Evolutionary conservation across 2,113 vertebrate genomes (phyloP), one percentile per base, ranked within the genome.

Genomic region (Tinamus guttatus): DNA sequence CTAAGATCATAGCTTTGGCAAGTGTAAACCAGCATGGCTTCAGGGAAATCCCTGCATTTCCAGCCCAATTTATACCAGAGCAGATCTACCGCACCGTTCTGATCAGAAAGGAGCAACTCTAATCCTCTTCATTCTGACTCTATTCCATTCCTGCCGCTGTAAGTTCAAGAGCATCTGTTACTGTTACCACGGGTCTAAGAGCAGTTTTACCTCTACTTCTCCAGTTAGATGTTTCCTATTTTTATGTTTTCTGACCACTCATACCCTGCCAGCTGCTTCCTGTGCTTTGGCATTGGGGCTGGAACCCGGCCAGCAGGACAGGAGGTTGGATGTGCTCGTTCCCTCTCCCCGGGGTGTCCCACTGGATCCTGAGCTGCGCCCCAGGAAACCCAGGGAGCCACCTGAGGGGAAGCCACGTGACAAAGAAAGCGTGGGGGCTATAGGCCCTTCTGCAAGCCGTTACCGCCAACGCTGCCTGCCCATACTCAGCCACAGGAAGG

Each of bases 401-500:
- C 38, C 27, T 64, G 34, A 83, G 30, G 11, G 0, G 0, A 74
- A 94, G 89, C 47, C 62, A 87, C 92, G 63, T 30, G 40, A 47
- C n/a, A 56, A 27, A 28, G 52, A 34, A n/a, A 13, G 40, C 21
- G 85, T 74, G 59, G 41, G 40, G 67, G 71, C 36, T 91, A 73
- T 16, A 77, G 30, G 82, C 79, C 25, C 25, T 30, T 34, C n/a
- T 93, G 87, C 71, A 89, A 95, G 85, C 36, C 5, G 64, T 91
- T 90, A 81, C 67, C 60, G 75, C 47, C 85, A 88, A 95, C 94
- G 90, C 91, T 83, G 82, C 83, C 76, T 95, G 76, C 58, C 64
- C 83, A 67, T 58, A 64, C 13, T 43, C 32, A 78, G 47, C 63
- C 51, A 93, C 8, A 30, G 15, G 58, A 65, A 90, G 93, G 60